Evolutionary conservation across 2,888 invertebrate genomes (phyloP), one percentile per base, ranked within the genome.

Genomic region (Unio pictorum): DNA sequence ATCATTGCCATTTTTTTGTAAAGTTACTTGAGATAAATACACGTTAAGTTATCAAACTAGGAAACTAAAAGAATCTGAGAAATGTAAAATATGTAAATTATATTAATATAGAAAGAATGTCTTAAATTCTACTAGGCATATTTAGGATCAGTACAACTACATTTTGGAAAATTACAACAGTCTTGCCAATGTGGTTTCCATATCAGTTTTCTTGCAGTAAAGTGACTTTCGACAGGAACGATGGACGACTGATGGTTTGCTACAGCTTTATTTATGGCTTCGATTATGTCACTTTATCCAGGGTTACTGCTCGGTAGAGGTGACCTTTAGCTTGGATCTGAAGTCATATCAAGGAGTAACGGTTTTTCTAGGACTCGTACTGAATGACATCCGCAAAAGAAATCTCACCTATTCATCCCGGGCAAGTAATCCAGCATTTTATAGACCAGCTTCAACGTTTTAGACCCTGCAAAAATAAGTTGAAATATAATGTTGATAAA

Each of bases 301-400:
- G 69, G 69, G 61, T 77, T 64, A 6, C 68, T 66, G 15, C 20
- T 55, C 61, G 85, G 80, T 8, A 91, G 78, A 23, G 89, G 88
- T 62, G 84, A 85, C 30, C 79, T 80, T 80, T 92, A 91, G 23
- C 86, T 87, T 1, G 91, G 91, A 81, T 92, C 91, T 58, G 80
- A 77, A 26, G 85, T 86, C 64, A 92, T 80, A 68, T 92, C 90
- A 76, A 87, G 91, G 17, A 92, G 77, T 23, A 89, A 78, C 20
- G 91, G 92, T 4, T 90, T 89, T 62, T 89, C 81, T 64, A 91
- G 89, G 15, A 88, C 79, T 56, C 76, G 59, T 11, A 88, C 84
- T 18, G 76, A 76, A 61, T 71, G 73, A 72, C 90, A 90, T 56
- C 73, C 76, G 68, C 81, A 81, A 15, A 73, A 68, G 30, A 79